These are phyloP conservation scores for Mactromeris polynyma DNA, from an alignment of 2,888 invertebrate genomes.

Conservation along the genomic window DNA sequence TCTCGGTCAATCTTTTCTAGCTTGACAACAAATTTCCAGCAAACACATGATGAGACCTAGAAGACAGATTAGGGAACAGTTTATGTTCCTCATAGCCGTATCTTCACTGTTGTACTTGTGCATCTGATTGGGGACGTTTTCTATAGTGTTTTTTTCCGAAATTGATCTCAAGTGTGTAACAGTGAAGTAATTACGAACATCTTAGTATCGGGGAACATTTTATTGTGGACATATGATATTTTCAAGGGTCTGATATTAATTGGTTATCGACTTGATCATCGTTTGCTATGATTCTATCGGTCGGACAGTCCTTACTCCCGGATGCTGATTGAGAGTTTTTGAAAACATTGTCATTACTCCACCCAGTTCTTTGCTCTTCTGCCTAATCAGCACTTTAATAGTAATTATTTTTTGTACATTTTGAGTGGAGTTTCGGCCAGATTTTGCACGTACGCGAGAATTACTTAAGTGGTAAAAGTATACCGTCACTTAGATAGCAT, in stretches of 20 bases:
- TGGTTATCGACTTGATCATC: neutral
- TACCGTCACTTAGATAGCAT: slow-evolving; percentile 1
- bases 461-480: neutral
- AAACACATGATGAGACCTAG: no score
- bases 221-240: neutral
- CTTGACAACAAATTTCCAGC: no score
- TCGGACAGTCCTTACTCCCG: neutral
- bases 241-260: neutral
- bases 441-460: slow-evolving; percentile 13
- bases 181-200: neutral
- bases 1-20: no score
- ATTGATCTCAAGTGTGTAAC: neutral
- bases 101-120: no score
- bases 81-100: no score
- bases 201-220: neutral
- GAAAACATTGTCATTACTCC: neutral
- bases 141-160: neutral
- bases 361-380: neutral
- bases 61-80: no score
- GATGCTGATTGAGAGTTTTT: neutral
- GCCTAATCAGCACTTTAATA: neutral
- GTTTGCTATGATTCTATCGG: neutral
- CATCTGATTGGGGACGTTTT: neutral
- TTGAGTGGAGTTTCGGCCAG: neutral
- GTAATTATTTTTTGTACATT: neutral